Evolutionary conservation across 2,113 vertebrate genomes (phyloP), one percentile per base, ranked within the genome.

Genomic region (Telmatochromis bifrenatus): DNA sequence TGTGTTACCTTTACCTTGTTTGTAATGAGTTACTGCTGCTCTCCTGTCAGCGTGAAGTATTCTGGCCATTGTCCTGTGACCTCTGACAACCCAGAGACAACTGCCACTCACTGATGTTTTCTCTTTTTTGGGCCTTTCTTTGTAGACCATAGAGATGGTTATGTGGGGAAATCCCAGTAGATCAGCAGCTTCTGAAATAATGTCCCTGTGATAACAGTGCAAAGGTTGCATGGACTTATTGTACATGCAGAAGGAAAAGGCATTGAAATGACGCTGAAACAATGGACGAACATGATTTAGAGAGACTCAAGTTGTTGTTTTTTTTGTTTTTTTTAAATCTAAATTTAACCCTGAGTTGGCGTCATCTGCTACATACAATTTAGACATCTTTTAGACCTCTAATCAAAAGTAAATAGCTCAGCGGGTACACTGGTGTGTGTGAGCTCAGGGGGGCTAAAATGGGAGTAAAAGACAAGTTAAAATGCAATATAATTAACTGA

Each of bases 311-410:
- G 39, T 75, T 28, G 31, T 35, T 62, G 7, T 62, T 35, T 0
- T 0, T 7, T 62, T 3, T 33, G 28, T 35, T 62, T 35, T 35
- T 23, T 37, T 10, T 0, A 7, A 28, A 37, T 65, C 60, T 37
- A 65, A 49, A 49, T 77, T 47, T 77, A 77, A 77, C 70, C 45
- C 26, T 1, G 70, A 49, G 28, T 3, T n/a, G 31, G 42, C 15
- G 0, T 47, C 26, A 12, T 49, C 23, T 31, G 42, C 23, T 75
- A 19, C 23, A 19, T 49, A 19, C 26, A 28, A n/a, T 28, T 77
- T 49, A 1, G 45, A 77, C 3, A 49, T 77, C 23, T 49, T 77
- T 77, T 77, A 77, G 42, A 49, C 9, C 26, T 77, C 23, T 49
- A 77, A 77, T 49, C 15, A 31, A 31, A 17, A 31, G 42, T 49